phyloP scores from a whole-genome alignment of 2,113 vertebrate species.

The Otocyon megalotis region DNA sequence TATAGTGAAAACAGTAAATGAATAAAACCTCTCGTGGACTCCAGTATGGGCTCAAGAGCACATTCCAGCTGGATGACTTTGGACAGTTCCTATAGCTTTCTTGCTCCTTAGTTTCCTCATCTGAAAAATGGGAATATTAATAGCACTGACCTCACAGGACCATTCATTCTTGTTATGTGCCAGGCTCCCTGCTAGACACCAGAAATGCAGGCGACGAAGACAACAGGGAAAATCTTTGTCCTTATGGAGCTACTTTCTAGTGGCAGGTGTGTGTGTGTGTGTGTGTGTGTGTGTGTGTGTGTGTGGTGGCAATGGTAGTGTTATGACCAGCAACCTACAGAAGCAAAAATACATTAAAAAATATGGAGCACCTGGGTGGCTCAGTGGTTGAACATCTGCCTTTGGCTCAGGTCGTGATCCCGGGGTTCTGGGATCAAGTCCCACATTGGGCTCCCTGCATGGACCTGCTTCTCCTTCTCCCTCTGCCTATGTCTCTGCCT shows the following conservation, averaged over 20 bases:
- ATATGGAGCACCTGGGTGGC: too few relatives aligned
- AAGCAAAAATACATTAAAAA: neutral
- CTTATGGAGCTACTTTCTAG: neutral
- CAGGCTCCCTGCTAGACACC: neutral
- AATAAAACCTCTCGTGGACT: neutral
- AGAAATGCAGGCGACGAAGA: rapidly evolving
- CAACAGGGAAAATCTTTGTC: rapidly evolving
- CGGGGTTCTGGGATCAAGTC: too few relatives aligned
- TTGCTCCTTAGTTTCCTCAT: neutral
- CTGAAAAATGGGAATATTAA: neutral
- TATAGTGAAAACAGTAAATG: neutral
- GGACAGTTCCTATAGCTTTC: neutral
- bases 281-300: neutral
- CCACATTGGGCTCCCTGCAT: too few relatives aligned
- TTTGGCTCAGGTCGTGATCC: too few relatives aligned
- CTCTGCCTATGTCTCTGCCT: too few relatives aligned
- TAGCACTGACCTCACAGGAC: rapidly evolving
- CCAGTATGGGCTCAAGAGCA: rapidly evolving
- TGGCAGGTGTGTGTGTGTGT: neutral
- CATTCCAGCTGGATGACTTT: neutral
- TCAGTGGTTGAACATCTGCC: too few relatives aligned
- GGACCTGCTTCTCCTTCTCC: too few relatives aligned
- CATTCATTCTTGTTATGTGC: rapidly evolving
- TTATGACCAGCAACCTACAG: neutral
- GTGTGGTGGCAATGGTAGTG: rapidly evolving